A percentile compares a stretch with the other conserved stretches of the same genome.
Conservation (phyloP, 64 coral and sea anemone species). For the Montipora efflorescens region DNA sequence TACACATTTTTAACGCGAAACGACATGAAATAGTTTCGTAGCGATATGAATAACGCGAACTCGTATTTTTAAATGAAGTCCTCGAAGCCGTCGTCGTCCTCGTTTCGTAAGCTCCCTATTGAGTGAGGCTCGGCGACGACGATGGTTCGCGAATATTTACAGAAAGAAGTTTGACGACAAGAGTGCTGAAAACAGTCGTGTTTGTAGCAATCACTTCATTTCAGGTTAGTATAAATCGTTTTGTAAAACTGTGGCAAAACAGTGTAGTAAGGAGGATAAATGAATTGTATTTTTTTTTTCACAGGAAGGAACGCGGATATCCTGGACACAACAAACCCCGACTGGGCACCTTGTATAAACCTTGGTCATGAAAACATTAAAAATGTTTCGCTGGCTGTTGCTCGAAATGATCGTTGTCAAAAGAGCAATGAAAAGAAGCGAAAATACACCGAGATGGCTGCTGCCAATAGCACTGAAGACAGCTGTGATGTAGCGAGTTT, state of each 20-base stretch:
- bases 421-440: slow-evolving; percentile 1
- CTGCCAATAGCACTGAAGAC: neutral
- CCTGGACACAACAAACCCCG: neutral
- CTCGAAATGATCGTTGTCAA: neutral
- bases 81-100: too few species aligned
- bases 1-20: too few species aligned
- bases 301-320: neutral
- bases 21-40: too few species aligned
- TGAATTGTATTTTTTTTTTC: neutral
- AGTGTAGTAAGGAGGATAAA: too few species aligned
- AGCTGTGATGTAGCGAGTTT: too few species aligned
- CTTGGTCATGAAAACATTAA: slow-evolving; percentile 28
- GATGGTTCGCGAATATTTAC: neutral
- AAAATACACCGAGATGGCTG: neutral
- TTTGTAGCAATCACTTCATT: slow-evolving; percentile 56
- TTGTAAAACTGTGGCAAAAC: neutral
- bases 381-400: slow-evolving; percentile 5
- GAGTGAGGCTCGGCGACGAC: neutral
- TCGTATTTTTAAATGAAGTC: too few species aligned
- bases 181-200: slow-evolving; percentile 42
- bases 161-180: slow-evolving; percentile 53
- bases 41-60: too few species aligned
- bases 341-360: slow-evolving; percentile 1
- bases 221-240: slow-evolving; percentile 24
- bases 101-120: neutral